Evolutionary conservation across 2,797 vertebrate species (phyloP), one percentile per base, ranked within the genome.

Genomic region (Chelon labrosus): DNA sequence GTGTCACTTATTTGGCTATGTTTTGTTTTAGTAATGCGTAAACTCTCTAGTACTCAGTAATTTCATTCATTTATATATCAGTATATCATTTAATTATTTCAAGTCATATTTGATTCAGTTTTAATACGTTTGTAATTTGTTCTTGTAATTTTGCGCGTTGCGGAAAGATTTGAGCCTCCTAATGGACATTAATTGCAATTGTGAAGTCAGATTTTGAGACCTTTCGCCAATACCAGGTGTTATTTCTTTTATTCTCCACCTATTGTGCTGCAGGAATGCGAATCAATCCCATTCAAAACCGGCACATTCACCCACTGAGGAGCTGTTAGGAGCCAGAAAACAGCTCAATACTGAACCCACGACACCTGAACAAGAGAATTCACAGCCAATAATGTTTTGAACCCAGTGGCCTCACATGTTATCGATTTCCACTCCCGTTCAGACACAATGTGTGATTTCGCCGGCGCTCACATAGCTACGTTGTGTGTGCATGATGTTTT

Each of bases 311-410:
- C 49, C 37, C 74, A 25, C 68, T 50, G 54, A 57, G 66, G 64
- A 62, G 52, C 85, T 70, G 75, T 82, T 86, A 85, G 76, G 58
- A 75, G 56, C 47, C 70, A 12, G 61, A 69, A 77, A 75, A 82
- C 67, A 78, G 83, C 63, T 89, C 85, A 67, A 89, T 89, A 79
- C 75, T 41, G 51, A 77, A 65, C 53, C 64, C 66, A 59, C 70
- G 69, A 79, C 80, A 83, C 75, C 75, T 77, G 66, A 86, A 80
- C 80, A 64, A 60, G 72, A 82, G 65, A 85, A 83, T 76, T 74
- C 79, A 66, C 75, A 73, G 77, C 77, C 75, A 80, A 77, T 63
- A 73, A 73, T 55, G 82, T 73, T 78, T 47, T 84, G 61, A 84
- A 82, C 73, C 75, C 75, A 8, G 41, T 25, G 63, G 71, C 77